Evolutionary conservation across 2,797 vertebrate species (phyloP).

Genomic region (Cichlasoma orientale): DNA sequence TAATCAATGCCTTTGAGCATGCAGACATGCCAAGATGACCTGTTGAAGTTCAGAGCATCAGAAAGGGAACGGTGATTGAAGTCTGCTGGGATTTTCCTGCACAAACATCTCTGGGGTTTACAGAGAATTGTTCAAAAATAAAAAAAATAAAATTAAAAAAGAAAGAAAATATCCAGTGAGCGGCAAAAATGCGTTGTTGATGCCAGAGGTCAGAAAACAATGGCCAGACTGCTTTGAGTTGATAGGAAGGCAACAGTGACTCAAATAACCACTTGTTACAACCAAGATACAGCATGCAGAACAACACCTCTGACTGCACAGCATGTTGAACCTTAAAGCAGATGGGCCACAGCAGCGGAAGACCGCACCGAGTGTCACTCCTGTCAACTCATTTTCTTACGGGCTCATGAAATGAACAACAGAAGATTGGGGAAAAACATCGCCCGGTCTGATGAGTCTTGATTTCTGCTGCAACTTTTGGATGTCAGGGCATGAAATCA

Average conservation of each 20-base stretch:
- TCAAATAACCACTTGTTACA: neutral
- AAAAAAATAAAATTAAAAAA: neutral
- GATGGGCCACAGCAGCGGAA: neutral
- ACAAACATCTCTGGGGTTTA: neutral
- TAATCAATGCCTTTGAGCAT: no score
- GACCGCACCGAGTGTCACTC: neutral
- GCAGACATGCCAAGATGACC: neutral
- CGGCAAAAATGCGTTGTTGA: neutral
- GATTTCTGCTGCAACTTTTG: neutral
- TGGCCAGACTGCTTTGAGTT: neutral
- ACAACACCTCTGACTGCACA: neutral
- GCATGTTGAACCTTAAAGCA: neutral
- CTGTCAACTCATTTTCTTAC: neutral
- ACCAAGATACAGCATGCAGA: neutral
- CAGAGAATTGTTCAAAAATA: neutral
- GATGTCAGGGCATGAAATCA: neutral
- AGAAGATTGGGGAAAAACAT: no score
- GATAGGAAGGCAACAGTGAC: neutral
- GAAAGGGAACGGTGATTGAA: neutral
- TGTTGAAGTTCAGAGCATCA: neutral
- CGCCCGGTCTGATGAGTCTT: neutral
- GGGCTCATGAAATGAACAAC: neutral
- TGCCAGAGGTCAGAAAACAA: neutral
- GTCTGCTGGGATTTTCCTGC: neutral
- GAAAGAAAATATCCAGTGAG: no score